phyloP scores from a whole-genome alignment of 2,113 vertebrate species.

The Lycaon pictus region DNA sequence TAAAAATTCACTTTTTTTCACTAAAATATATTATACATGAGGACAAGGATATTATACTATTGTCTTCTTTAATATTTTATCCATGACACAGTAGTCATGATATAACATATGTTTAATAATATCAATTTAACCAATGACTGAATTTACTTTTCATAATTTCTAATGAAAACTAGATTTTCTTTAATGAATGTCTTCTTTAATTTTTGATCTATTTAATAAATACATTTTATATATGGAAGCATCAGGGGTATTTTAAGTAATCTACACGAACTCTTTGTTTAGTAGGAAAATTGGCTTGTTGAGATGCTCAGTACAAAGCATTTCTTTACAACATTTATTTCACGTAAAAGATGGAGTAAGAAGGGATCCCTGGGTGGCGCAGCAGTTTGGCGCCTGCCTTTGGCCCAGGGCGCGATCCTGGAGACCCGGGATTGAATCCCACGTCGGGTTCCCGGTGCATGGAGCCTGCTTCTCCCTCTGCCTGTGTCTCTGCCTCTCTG shows the following conservation, averaged over 20 bases:
- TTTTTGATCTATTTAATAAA: slow-evolving; percentile 27
- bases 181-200: neutral
- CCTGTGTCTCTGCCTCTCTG: no score
- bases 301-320: neutral
- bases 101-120: neutral
- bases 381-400: no score
- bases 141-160: neutral
- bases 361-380: no score
- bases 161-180: neutral
- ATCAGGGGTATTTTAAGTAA: neutral
- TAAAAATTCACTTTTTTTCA: neutral
- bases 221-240: neutral
- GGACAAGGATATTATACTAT: neutral
- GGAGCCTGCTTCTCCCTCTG: no score
- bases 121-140: neutral
- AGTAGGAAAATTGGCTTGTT: neutral
- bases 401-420: no score
- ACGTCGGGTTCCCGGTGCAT: no score
- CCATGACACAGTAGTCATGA: neutral
- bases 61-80: neutral
- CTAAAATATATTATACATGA: neutral
- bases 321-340: neutral
- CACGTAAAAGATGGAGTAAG: neutral
- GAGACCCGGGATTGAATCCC: no score
- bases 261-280: neutral